Percentiles rank a stretch among this genome's conserved stretches.
Evolutionary conservation across 2,113 vertebrate species (phyloP).

Genomic region (Sterrhoptilus dennistouni): DNA sequence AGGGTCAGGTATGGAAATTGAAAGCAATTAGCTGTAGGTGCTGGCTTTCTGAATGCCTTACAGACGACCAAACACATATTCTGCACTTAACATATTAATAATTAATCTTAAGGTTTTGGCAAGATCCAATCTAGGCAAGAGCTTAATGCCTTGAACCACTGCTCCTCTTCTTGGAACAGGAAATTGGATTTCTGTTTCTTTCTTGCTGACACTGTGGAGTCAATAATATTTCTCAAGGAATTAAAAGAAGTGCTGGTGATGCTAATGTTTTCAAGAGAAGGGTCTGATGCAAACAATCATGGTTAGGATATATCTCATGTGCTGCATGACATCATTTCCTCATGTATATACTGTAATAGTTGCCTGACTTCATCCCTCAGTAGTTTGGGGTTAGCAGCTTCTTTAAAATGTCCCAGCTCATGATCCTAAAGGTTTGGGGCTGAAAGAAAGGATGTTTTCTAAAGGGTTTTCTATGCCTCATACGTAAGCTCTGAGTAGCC

Average conservation of each 20-base stretch:
- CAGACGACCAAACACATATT: neutral
- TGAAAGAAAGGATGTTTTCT: neutral
- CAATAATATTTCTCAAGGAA: neutral
- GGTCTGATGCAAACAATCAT: neutral
- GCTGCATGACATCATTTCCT: neutral
- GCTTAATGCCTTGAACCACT: slow-evolving; percentile 47
- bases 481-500: neutral
- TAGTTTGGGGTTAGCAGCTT: neutral
- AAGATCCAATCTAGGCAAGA: neutral
- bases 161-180: slow-evolving; percentile 17
- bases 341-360: neutral
- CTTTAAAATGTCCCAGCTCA: neutral
- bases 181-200: slow-evolving; percentile 39
- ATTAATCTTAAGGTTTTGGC: slow-evolving; percentile 32
- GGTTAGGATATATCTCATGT: neutral
- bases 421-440: neutral
- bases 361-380: neutral
- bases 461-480: neutral
- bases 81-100: neutral
- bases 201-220: neutral
- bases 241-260: neutral
- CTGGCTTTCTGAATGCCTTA: neutral
- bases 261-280: neutral
- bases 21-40: neutral
- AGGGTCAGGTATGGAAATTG: neutral